These are phyloP conservation scores for Nemotelus nigrinus DNA, from an alignment of 2,888 invertebrate genomes.

Conservation along the genomic window DNA sequence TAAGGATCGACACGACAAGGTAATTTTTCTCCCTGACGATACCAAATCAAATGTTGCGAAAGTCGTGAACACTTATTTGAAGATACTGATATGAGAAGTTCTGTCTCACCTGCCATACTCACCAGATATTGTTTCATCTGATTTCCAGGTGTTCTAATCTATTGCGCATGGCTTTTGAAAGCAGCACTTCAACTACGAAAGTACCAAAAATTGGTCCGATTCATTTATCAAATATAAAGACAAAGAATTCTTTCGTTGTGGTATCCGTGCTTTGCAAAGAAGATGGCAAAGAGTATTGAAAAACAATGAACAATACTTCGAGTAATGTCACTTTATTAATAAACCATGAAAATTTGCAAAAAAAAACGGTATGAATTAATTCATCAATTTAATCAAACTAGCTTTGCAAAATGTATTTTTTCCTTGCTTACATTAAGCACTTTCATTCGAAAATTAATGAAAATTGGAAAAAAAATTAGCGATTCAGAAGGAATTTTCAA, in stretches of 20 bases:
- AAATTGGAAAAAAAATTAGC: no score
- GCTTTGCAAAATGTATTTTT: no score
- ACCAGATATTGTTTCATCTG: background rate
- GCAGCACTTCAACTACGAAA: conserved; percentile 1
- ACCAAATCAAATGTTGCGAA: background rate
- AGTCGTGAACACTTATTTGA: background rate
- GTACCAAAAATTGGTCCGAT: background rate
- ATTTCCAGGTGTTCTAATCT: background rate
- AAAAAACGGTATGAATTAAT: background rate
- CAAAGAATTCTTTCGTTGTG: conserved; percentile 4
- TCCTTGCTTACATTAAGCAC: no score
- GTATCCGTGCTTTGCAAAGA: conserved; percentile 13
- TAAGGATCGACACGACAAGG: no score
- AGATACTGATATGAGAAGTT: background rate
- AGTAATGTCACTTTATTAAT: background rate
- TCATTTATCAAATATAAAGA: background rate
- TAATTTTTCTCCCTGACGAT: no score
- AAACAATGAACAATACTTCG: background rate
- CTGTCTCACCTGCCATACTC: background rate
- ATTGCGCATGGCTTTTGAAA: background rate
- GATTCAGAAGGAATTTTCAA: no score
- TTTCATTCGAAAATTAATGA: no score
- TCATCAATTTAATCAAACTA: background rate
- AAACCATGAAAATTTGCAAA: background rate
- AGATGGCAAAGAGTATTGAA: conserved; percentile 1